These are phyloP conservation scores for Catharus fuscescens DNA, from an alignment of 2,113 vertebrate genomes.

Conservation along the genomic window DNA sequence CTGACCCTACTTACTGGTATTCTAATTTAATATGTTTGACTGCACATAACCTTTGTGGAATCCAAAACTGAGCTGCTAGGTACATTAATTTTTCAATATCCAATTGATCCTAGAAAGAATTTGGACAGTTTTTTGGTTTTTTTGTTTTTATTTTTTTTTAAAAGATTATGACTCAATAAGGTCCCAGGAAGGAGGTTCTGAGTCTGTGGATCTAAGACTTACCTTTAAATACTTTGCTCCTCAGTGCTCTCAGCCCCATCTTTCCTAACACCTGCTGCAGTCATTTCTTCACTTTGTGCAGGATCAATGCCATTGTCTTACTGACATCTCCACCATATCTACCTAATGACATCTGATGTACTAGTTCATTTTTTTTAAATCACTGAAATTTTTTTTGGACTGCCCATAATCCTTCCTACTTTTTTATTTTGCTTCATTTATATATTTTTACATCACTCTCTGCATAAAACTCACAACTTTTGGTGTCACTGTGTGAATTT, in stretches of 20 bases:
- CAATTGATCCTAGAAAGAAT: background rate
- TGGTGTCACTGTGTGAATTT: background rate
- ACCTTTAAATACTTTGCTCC: background rate
- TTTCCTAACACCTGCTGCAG: background rate
- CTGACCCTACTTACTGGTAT: background rate
- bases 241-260: background rate
- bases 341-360: background rate
- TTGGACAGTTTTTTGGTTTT: no score
- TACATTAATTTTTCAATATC: background rate
- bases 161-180: background rate
- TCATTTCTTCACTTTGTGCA: background rate
- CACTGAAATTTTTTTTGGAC: background rate
- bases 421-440: background rate
- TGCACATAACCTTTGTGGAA: background rate
- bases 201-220: background rate
- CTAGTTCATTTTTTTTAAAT: background rate
- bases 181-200: background rate
- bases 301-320: background rate
- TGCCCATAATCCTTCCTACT: background rate
- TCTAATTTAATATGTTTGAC: background rate
- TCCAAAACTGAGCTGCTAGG: background rate
- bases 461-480: background rate
- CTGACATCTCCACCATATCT: background rate
- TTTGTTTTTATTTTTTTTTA: background rate
- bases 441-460: background rate